Evolutionary conservation across 2,888 invertebrate species (phyloP).

Genomic region (Cataglyphis livida): DNA sequence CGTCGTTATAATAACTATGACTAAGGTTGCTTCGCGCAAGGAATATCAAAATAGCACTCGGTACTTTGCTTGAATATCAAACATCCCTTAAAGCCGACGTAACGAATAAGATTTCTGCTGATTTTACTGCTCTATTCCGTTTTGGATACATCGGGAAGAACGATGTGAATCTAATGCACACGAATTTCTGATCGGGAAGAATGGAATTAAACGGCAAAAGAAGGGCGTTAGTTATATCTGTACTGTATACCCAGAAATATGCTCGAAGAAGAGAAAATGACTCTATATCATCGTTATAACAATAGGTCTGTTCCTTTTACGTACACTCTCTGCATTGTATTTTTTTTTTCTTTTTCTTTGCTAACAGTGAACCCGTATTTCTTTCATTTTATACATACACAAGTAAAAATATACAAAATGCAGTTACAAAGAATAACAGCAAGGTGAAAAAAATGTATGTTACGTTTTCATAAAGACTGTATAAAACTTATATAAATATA

Average conservation of each 20-base stretch:
- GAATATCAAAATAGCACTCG: constrained; percentile 71
- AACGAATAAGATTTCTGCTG: constrained; percentile 43
- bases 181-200: constrained; percentile 15
- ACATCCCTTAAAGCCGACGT: constrained; percentile 53
- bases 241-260: neutral
- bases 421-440: constrained; percentile 1
- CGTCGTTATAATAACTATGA: constrained; percentile 66
- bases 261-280: constrained; percentile 12
- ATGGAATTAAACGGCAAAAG: constrained; percentile 30
- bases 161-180: neutral
- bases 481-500: neutral
- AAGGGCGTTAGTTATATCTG: constrained; percentile 4
- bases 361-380: neutral
- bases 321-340: constrained; percentile 8
- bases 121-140: constrained; percentile 28
- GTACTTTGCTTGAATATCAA: constrained; percentile 66
- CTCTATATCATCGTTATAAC: constrained; percentile 23
- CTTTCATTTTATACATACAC: neutral
- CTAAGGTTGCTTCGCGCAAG: constrained; percentile 65
- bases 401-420: constrained; percentile 1
- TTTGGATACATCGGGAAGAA: neutral
- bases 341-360: neutral
- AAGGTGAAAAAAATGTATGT: neutral
- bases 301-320: constrained; percentile 23
- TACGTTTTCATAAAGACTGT: neutral